Base-by-base conservation (phyloP, 2,797 vertebrate species). In the Pogonophryne albipinna region DNA sequence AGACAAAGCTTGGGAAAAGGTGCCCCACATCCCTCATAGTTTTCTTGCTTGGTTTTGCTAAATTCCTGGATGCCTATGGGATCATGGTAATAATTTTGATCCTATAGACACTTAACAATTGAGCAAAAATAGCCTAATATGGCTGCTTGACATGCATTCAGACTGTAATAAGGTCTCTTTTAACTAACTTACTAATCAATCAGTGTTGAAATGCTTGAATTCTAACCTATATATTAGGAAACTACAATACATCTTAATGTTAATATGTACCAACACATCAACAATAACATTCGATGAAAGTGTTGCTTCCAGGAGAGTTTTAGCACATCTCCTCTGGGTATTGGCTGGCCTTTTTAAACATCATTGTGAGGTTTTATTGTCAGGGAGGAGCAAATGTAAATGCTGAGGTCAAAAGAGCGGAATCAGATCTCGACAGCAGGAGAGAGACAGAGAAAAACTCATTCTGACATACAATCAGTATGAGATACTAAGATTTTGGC, bases 381-480 rank as follows among this genome's bases (percentile, higher is more conserved):
- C 27, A 4, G 86, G 76, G 83, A 83, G 87, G 83, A 71, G 83
- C 74, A 41, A 75, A 76, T 62, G 34, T 3, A 76, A 68, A 70
- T 11, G 46, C 49, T 55, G 55, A 46, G 44, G 59, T 68, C 46
- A 66, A 64, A 68, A 73, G 69, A 76, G 56, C 12, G n/a, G n/a
- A 60, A 20, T 61, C 44, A 49, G 44, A 60, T 51, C 12, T 60
- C 47, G 15, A 4, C 50, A 74, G 61, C 58, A 53, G 42, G 52
- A n/a, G 45, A 63, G 46, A 12, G n/a, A 61, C 14, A n/a, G 6
- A 50, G 12, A 16, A 65, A 4, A 45, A 10, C 12, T n/a, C 41
- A 80, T 65, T 31, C n/a, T 10, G 10, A 46, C 17, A 10, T 13
- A 16, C 11, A 47, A 16, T n/a, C 45, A 51, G 34, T 27, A 46